Evolutionary conservation across 2,113 vertebrate genomes (phyloP), one percentile per base, ranked within the genome.

Genomic region (Aythya baeri): DNA sequence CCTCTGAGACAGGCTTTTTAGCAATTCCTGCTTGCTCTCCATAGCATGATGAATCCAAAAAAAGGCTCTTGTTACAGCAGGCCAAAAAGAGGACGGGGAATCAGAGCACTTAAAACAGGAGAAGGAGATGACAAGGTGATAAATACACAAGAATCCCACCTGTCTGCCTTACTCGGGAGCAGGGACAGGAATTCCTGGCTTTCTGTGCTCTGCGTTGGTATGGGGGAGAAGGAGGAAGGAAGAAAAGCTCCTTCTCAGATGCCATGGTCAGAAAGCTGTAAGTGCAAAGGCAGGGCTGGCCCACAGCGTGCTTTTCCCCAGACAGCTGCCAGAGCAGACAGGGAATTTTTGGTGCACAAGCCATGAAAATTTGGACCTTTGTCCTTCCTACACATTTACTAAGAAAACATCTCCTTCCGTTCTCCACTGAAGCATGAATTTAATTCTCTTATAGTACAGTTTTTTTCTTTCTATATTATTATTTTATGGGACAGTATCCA

Each of bases 61-160:
- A 92, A 90, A 86, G 55, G 41, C 27, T 96, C 83, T 72, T 73
- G 83, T 70, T 86, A 75, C 5, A 75, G 90, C 27, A 91, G 75
- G 44, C 83, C 93, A 77, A 77, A 96, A 96, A 91, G 82, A 95
- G 87, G 87, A 95, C 3, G 1, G 86, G 78, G 94, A 97, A 96
- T 86, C 87, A 75, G 83, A 93, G 77, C 1, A 0, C 66, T 91
- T 92, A 81, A 94, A 95, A 86, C 68, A 81, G 92, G 73, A 93
- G 89, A 92, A 87, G 13, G 93, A 93, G 92, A 93, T 96, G 93
- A 94, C 94, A 96, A 94, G 78, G 91, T 93, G 95, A 89, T 71
- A 86, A 96, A 88, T 25, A 32, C 43, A 87, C 13, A 76, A 87
- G 92, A 80, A 93, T 92, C 80, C 92, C 92, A 96, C 94, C 93